A percentile compares a stretch with the other conserved stretches of the same genome.
Conservation (phyloP, 1,140 invertebrate genomes). For the Drosophila trapezifrons region DNA sequence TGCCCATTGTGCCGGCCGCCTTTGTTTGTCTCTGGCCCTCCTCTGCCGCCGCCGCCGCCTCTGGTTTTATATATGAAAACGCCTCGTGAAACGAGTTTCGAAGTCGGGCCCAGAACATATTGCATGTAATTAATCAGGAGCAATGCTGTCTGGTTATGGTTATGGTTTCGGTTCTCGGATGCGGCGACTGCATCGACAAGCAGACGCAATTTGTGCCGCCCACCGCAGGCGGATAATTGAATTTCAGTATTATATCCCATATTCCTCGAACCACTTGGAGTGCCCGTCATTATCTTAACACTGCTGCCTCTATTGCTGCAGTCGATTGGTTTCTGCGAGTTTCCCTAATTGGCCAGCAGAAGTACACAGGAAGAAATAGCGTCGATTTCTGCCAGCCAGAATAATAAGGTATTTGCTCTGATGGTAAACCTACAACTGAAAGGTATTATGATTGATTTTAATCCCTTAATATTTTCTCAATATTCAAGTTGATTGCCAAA, state of each 20-base stretch:
- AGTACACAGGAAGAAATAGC: not conserved
- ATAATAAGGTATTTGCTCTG: no score
- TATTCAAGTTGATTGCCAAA: no score
- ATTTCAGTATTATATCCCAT: conserved; percentile 49
- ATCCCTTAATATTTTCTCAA: no score
- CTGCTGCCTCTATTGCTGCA: conserved; percentile 27
- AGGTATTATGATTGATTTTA: no score
- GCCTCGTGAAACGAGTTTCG: conserved; percentile 27
- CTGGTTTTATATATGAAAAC: conserved; percentile 67
- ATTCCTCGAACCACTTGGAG: conserved; percentile 18
- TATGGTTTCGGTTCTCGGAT: conserved; percentile 26
- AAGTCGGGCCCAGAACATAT: conserved; percentile 50
- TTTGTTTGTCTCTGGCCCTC: conserved; percentile 23
- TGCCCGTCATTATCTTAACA: conserved; percentile 21
- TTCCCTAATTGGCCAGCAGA: conserved; percentile 29
- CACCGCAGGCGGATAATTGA: conserved; percentile 56
- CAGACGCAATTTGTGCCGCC: conserved; percentile 48
- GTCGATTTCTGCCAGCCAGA: not conserved
- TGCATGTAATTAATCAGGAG: conserved; percentile 77
- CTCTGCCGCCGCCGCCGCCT: not conserved
- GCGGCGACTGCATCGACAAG: conserved; percentile 54
- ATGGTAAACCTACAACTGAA: no score
- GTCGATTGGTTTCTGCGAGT: conserved; percentile 41
- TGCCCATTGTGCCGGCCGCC: conserved; percentile 47
- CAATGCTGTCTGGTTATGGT: conserved; percentile 45